Evolutionary conservation across 2,113 vertebrate genomes (phyloP).

Genomic region (Dipodomys ordii): DNA sequence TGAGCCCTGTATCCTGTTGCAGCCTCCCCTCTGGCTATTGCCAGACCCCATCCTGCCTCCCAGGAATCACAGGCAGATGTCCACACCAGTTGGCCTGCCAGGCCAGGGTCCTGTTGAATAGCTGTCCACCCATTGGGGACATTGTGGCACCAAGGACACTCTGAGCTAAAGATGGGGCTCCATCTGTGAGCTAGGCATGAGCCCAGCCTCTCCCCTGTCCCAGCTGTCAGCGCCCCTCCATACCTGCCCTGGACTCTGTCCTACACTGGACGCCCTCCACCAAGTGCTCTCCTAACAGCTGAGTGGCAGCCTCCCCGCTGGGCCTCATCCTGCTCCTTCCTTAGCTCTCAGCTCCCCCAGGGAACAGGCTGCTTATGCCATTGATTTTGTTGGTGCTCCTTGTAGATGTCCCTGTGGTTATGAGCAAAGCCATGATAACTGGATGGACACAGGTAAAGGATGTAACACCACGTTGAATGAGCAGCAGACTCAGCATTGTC

Average conservation of each 20-base stretch:
- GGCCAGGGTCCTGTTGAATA: rapidly evolving
- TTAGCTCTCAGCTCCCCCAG: background rate
- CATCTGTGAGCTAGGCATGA: rapidly evolving
- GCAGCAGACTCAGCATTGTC: too few species aligned
- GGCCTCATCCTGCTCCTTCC: background rate
- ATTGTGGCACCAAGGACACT: too few species aligned
- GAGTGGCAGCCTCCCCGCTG: background rate
- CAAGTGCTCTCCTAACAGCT: rapidly evolving
- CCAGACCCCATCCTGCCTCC: too few species aligned
- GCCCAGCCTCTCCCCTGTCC: too few species aligned
- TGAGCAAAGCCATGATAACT: background rate
- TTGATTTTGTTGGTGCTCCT: background rate
- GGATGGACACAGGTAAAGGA: background rate
- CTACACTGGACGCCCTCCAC: background rate
- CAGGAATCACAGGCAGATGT: background rate
- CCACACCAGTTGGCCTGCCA: background rate
- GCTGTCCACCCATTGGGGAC: rapidly evolving
- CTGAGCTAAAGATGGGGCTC: rapidly evolving
- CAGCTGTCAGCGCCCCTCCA: background rate
- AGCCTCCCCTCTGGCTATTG: background rate
- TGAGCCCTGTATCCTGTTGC: background rate
- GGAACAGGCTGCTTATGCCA: too few species aligned
- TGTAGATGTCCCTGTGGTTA: background rate
- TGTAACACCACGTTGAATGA: background rate
- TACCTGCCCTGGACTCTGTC: background rate